These are phyloP conservation scores for Climacteris rufus DNA, from an alignment of 2,113 vertebrate species.

Conservation along the genomic window DNA sequence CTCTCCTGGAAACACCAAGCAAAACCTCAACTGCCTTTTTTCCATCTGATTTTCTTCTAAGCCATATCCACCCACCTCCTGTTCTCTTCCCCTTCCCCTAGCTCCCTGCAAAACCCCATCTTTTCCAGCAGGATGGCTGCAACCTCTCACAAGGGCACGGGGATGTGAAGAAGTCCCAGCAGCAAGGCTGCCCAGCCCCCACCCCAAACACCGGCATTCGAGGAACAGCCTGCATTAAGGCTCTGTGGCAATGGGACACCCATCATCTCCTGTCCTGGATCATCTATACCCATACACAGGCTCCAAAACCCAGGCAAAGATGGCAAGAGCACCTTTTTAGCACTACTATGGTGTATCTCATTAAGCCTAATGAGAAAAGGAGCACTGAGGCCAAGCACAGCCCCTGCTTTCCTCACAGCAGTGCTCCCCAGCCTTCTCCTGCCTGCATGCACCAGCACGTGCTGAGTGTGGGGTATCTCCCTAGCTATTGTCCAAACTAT, in stretches of 20 bases:
- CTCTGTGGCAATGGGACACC: not conserved
- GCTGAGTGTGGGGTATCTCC: accelerated
- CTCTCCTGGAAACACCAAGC: not conserved
- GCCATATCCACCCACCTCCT: not conserved
- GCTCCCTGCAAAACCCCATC: not conserved
- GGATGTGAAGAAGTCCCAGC: not conserved
- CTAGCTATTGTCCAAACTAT: accelerated
- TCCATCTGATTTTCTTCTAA: not conserved
- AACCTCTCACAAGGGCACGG: not conserved
- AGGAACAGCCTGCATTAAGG: not conserved
- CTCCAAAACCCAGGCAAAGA: not conserved
- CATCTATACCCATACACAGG: not conserved
- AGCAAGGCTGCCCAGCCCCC: not conserved
- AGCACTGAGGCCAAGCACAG: not conserved
- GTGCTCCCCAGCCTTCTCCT: not conserved
- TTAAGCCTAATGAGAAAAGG: not conserved
- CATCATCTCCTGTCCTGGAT: not conserved
- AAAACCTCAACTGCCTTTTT: not conserved
- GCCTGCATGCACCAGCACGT: accelerated
- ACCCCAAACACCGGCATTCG: too few species aligned
- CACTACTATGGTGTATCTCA: accelerated
- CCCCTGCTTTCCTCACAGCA: not conserved
- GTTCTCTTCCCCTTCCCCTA: not conserved
- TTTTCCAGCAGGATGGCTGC: not conserved
- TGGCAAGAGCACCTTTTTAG: not conserved